phyloP scores from a whole-genome alignment of 2,888 invertebrate species.

The Stramonita haemastoma region DNA sequence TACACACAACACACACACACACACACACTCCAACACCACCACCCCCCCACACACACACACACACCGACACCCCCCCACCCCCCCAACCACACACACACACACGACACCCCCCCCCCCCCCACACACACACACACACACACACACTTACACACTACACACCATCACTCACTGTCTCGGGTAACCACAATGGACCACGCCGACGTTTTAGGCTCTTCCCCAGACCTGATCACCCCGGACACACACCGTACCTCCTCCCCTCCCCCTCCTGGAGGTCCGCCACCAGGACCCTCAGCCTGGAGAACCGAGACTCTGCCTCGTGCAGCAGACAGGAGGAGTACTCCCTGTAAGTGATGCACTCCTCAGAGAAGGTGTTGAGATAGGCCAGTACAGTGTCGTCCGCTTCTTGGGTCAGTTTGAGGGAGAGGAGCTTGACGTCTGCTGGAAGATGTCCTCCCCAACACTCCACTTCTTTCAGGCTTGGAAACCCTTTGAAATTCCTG shows the following conservation, averaged over 20 bases:
- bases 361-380: constrained; percentile 5
- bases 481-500: constrained; percentile 25
- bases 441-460: constrained; percentile 15
- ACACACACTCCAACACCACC: too few relatives aligned
- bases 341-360: constrained; percentile 33
- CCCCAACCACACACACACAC: too few relatives aligned
- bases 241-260: constrained; percentile 29
- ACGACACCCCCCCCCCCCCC: too few relatives aligned
- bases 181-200: constrained; percentile 25
- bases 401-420: neutral
- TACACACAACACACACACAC: too few relatives aligned
- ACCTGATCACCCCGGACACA: neutral
- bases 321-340: constrained; percentile 32
- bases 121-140: too few relatives aligned
- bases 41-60: too few relatives aligned
- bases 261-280: constrained; percentile 6
- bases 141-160: neutral
- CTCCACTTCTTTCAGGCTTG: constrained; percentile 37
- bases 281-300: constrained; percentile 20
- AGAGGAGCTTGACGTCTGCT: constrained; percentile 6
- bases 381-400: neutral
- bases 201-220: constrained; percentile 21
- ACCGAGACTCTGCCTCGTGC: neutral
- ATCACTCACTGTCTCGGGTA: constrained; percentile 16
- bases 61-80: too few relatives aligned